These are phyloP conservation scores for Leptarthrus brevirostris DNA, from an alignment of 2,888 invertebrate genomes.

Conservation along the genomic window DNA sequence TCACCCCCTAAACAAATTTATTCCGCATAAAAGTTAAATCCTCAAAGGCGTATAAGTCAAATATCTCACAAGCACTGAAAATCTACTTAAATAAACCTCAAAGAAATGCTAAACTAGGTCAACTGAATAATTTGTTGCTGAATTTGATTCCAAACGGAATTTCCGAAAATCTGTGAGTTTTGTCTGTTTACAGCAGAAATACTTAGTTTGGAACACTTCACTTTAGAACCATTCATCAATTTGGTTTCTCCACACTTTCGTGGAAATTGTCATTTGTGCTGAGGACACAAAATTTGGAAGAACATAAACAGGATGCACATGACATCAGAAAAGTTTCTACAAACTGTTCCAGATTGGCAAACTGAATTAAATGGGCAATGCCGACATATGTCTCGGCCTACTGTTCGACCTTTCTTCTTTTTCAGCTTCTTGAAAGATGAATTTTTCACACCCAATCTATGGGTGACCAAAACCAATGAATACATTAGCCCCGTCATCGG, in stretches of 20 bases:
- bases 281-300: background rate
- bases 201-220: background rate
- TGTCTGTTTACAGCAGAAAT: background rate
- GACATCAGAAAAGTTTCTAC: background rate
- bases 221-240: conserved; percentile 5
- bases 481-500: conserved; percentile 34
- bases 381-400: conserved; percentile 9
- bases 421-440: conserved; percentile 3
- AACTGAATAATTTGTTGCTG: conserved; percentile 19
- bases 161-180: background rate
- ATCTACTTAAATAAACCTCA: conserved; percentile 35
- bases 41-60: conserved; percentile 28
- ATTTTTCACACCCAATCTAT: conserved; percentile 36
- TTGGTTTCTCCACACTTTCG: background rate
- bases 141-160: conserved; percentile 8
- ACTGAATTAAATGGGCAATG: background rate
- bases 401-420: background rate
- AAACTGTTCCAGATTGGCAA: background rate
- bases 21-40: conserved; percentile 34
- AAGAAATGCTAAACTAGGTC: conserved; percentile 18
- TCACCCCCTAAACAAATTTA: conserved; percentile 10
- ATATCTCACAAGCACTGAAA: conserved; percentile 13
- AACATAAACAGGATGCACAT: background rate
- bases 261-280: background rate
- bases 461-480: conserved; percentile 30